These are phyloP conservation scores for Hydropsyche tenuis DNA, from an alignment of 1,140 invertebrate genomes.

Conservation along the genomic window DNA sequence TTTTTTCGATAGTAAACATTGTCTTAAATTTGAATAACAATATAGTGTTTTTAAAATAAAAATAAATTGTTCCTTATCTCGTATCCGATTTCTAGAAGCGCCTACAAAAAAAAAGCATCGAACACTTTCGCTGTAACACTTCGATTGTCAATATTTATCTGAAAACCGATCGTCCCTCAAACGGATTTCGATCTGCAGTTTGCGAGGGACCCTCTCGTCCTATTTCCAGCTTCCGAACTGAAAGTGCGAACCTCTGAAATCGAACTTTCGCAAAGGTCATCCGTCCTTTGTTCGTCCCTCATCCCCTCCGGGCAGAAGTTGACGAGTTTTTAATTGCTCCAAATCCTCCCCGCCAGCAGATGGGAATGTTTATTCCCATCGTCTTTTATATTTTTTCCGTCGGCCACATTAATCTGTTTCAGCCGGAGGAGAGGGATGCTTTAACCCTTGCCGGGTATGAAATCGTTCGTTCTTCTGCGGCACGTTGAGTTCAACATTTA, in stretches of 20 bases:
- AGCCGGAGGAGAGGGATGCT: not conserved
- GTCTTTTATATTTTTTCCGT: not conserved
- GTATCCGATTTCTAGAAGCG: too few relatives aligned
- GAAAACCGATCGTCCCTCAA: not conserved
- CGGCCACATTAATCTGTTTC: slow-evolving; percentile 23
- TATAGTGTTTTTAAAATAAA: too few relatives aligned
- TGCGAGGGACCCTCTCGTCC: too few relatives aligned
- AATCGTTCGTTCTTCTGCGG: slow-evolving; percentile 5
- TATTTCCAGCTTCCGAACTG: too few relatives aligned
- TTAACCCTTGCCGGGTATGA: slow-evolving; percentile 12
- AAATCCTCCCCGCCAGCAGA: not conserved
- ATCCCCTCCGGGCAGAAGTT: not conserved
- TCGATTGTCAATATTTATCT: not conserved
- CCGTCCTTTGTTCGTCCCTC: not conserved
- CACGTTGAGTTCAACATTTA: not conserved
- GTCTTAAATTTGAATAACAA: too few relatives aligned
- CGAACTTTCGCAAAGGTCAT: not conserved
- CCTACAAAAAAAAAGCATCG: too few relatives aligned
- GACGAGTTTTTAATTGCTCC: slow-evolving; percentile 31
- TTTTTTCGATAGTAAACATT: too few relatives aligned
- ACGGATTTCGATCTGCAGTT: not conserved
- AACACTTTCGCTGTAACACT: too few relatives aligned
- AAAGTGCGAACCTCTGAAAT: not conserved
- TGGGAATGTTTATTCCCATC: not conserved
- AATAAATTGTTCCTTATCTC: too few relatives aligned